These are phyloP conservation scores for Corticium candelabrum DNA, from an alignment of 37 sponge, comb jelly and placozoan species.

Conservation along the genomic window DNA sequence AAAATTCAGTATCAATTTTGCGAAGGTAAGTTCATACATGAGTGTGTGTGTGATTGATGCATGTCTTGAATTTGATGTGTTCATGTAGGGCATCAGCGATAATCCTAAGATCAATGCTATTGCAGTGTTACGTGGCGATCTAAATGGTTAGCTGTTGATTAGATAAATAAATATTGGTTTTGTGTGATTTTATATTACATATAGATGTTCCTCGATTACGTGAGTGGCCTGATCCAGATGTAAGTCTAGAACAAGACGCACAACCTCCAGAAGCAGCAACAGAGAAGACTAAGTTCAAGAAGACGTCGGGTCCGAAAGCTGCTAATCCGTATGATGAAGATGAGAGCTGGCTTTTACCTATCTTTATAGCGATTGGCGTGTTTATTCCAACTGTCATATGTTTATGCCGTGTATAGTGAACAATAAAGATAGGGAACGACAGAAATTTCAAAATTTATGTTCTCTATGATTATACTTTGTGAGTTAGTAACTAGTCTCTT, in stretches of 20 bases:
- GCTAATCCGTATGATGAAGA: constrained; percentile 78
- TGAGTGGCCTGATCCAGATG: background rate
- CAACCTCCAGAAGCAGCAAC: background rate
- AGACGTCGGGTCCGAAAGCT: constrained; percentile 62
- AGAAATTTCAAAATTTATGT: background rate
- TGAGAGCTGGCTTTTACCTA: constrained; percentile 82
- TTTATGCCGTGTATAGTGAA: constrained; percentile 35
- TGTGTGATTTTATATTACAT: no score
- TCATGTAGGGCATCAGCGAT: constrained; percentile 81
- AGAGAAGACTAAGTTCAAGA: constrained; percentile 29
- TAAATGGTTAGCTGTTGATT: no score
- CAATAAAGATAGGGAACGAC: background rate
- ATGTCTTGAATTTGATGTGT: background rate
- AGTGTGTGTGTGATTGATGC: background rate
- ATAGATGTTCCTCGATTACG: background rate
- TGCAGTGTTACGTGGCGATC: constrained; percentile 55
- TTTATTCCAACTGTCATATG: constrained; percentile 84
- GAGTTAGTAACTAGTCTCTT: no score
- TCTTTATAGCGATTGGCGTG: constrained; percentile 78
- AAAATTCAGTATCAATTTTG: constrained; percentile 61
- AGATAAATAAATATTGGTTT: no score
- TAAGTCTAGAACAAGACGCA: background rate
- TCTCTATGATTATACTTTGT: no score
- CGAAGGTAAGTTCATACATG: constrained; percentile 15
- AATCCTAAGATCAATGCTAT: constrained; percentile 96